phyloP scores from a whole-genome alignment of 2,888 invertebrate species.

The Yponomeuta malinellus region DNA sequence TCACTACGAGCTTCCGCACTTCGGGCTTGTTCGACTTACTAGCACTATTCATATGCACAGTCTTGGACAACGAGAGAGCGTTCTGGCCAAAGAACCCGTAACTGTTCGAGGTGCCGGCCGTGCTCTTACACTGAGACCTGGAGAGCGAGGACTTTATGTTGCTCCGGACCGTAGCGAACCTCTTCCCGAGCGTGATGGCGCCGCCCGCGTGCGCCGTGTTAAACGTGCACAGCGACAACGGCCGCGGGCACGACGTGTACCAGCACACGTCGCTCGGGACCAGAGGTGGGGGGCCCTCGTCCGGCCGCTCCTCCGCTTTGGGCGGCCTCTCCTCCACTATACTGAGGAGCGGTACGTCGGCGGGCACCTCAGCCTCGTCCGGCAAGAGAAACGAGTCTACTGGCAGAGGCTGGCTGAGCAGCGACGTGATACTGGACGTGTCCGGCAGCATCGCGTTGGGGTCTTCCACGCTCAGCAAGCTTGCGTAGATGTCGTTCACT shows the following conservation, averaged over 20 bases:
- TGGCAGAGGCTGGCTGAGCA: conserved; percentile 51
- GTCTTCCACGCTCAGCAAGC: conserved; percentile 54
- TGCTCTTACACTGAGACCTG: conserved; percentile 52
- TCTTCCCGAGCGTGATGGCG: conserved; percentile 70
- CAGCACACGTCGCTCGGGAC: conserved; percentile 60
- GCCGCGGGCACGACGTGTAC: conserved; percentile 76
- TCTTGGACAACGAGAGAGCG: conserved; percentile 55
- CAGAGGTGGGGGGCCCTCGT: conserved; percentile 41
- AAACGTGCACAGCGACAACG: conserved; percentile 75
- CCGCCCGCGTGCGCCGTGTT: conserved; percentile 75
- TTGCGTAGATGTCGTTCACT: conserved; percentile 61
- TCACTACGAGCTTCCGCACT: conserved; percentile 68
- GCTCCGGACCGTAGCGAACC: conserved; percentile 65
- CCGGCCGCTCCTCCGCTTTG: conserved; percentile 32
- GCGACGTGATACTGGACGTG: conserved; percentile 51
- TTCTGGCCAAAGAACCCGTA: conserved; percentile 56
- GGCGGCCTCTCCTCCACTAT: conserved; percentile 29
- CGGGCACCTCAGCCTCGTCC: conserved; percentile 44
- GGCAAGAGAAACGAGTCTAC: conserved; percentile 42
- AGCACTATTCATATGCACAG: conserved; percentile 59
- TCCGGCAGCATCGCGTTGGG: conserved; percentile 52
- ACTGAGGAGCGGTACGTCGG: conserved; percentile 32
- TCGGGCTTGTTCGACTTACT: conserved; percentile 64
- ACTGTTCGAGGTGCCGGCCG: conserved; percentile 36
- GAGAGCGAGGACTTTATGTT: conserved; percentile 66